phyloP scores from a whole-genome alignment of 2,888 invertebrate species.

The Pocota personata region DNA sequence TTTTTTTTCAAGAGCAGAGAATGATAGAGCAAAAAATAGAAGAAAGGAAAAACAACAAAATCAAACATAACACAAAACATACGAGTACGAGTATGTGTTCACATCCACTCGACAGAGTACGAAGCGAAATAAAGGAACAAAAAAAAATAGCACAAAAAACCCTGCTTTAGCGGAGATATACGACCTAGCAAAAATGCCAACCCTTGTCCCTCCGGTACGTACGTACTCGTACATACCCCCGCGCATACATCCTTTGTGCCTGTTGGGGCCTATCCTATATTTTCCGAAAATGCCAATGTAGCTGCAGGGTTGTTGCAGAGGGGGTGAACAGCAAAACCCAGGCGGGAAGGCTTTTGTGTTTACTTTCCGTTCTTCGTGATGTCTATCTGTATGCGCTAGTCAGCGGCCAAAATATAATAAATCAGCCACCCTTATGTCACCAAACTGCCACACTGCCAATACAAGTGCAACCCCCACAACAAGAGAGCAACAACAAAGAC shows the following conservation, averaged over 20 bases:
- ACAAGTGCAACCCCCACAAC: constrained; percentile 62
- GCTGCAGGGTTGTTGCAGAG: constrained; percentile 57
- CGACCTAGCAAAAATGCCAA: constrained; percentile 67
- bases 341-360: constrained; percentile 47
- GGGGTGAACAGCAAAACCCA: not conserved
- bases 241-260: constrained; percentile 34
- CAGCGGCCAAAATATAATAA: constrained; percentile 68
- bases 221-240: not conserved
- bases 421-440: constrained; percentile 57
- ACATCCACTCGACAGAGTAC: constrained; percentile 41
- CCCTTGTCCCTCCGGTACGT: constrained; percentile 48
- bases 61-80: constrained; percentile 32
- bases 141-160: constrained; percentile 45
- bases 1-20: constrained; percentile 24
- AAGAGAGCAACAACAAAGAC: constrained; percentile 8
- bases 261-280: constrained; percentile 67
- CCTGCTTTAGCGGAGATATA: constrained; percentile 49
- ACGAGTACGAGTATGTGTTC: constrained; percentile 12
- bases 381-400: constrained; percentile 63
- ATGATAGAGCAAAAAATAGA: constrained; percentile 27
- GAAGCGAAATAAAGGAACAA: constrained; percentile 1
- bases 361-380: constrained; percentile 57
- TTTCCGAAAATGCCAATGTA: constrained; percentile 51
- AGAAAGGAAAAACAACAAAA: constrained; percentile 20
- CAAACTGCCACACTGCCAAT: constrained; percentile 16